Base-by-base conservation (phyloP, 1,140 invertebrate genomes). In the Tetramorium simillimum region DNA sequence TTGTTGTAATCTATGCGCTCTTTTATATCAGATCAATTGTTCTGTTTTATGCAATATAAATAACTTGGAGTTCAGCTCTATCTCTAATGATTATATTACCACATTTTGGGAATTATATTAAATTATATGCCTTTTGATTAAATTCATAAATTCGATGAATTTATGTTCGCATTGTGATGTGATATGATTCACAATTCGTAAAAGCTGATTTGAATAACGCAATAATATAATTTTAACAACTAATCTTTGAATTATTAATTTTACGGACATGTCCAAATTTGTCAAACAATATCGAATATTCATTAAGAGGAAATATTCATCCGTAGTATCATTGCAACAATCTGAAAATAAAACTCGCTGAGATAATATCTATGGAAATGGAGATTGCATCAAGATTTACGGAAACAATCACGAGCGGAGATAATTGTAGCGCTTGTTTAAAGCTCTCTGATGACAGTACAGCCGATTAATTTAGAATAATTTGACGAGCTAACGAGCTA, bases 351-450 rank as follows among this genome's bases (percentile, higher is more conserved):
- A 76, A 60, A 60, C n/a, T 4, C 33, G 21, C 3, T 24, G 33
- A 78, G 21, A 24, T 53, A 49, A 46, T 28, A 14, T 70, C 21
- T 12, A 18, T 1, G 43, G 5, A 53, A 58, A 56, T 40, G 12
- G 16, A 14, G n/a, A 88, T 88, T 73, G 33, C 63, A 33, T 0
- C 40, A 16, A 81, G 60, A 89, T 88, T 88, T 88, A 86, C 63
- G 53, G 21, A 67, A 58, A 75, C 75, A 86, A 76, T 89, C 46
- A 16, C 6, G 58, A 53, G 51, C 33, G 33, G 3, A 33, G 33
- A 33, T 3, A 89, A 85, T 80, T 56, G 73, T 58, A 51, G 14
- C 33, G 58, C 12, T 40, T 46, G 69, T 24, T 75, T 33, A 33
- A 69, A 65, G 88, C 80, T 81, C 76, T 37, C 60, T 14, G 43